These are phyloP conservation scores for Coelopa frigida DNA, from an alignment of 1,140 invertebrate species.

Conservation along the genomic window DNA sequence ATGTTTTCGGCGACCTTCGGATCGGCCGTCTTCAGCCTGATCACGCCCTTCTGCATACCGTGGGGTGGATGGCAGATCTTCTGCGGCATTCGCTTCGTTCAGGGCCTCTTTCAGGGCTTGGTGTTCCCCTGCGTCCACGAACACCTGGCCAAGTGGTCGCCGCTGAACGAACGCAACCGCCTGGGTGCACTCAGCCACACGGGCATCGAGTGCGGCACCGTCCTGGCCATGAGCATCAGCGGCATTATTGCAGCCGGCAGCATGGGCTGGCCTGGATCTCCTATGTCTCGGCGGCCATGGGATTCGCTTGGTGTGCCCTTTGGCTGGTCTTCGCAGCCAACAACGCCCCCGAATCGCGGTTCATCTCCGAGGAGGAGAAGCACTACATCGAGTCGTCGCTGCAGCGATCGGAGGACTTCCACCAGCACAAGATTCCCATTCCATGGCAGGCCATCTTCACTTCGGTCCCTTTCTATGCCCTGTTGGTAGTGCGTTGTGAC, in stretches of 20 bases:
- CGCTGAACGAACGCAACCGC: slow-evolving; percentile 51
- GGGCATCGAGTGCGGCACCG: slow-evolving; percentile 65
- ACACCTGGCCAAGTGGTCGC: slow-evolving; percentile 49
- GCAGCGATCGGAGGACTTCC: too few species aligned
- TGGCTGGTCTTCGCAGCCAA: slow-evolving; percentile 61
- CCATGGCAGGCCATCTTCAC: slow-evolving; percentile 76
- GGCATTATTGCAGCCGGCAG: slow-evolving; percentile 56
- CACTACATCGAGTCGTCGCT: slow-evolving; percentile 50
- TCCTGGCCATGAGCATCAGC: slow-evolving; percentile 56
- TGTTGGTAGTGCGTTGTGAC: slow-evolving; percentile 77
- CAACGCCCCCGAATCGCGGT: slow-evolving; percentile 53
- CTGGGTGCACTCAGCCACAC: slow-evolving; percentile 55
- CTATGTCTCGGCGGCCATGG: slow-evolving; percentile 62
- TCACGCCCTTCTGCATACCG: slow-evolving; percentile 41
- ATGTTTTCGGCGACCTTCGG: slow-evolving; percentile 53
- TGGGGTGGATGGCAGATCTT: slow-evolving; percentile 55
- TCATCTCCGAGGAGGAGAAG: slow-evolving; percentile 54
- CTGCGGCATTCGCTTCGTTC: slow-evolving; percentile 56
- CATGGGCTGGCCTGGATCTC: slow-evolving; percentile 72
- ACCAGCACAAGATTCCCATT: slow-evolving; percentile 11
- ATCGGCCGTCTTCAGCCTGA: slow-evolving; percentile 49
- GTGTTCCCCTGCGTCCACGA: slow-evolving; percentile 72
- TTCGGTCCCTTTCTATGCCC: slow-evolving; percentile 73
- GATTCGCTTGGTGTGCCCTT: slow-evolving; percentile 53
- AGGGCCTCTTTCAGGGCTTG: slow-evolving; percentile 71